Evolutionary conservation across 2,888 invertebrate species (phyloP).

Genomic region (Byasa hedistus): DNA sequence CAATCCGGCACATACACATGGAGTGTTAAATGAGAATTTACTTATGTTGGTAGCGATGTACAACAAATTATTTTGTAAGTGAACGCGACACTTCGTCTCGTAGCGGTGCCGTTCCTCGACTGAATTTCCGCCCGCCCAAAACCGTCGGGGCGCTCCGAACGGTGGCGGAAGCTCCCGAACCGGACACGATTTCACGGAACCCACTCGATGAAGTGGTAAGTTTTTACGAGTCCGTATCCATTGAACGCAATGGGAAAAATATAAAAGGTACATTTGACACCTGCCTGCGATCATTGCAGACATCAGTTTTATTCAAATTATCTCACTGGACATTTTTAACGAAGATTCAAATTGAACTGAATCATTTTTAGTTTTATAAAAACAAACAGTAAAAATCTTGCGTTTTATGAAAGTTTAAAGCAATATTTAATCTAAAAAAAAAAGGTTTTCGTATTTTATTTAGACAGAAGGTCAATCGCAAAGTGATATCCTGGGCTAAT

Average conservation of each 20-base stretch:
- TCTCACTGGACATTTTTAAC: conserved; percentile 11
- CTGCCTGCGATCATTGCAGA: conserved; percentile 59
- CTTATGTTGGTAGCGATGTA: conserved; percentile 58
- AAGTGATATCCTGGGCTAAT: too few relatives aligned
- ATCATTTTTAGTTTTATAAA: background rate
- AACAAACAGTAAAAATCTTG: background rate
- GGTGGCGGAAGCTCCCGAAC: conserved; percentile 38
- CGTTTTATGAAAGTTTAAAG: background rate
- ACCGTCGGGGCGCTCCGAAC: conserved; percentile 50
- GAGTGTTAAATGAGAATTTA: conserved; percentile 45
- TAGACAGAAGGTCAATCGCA: too few relatives aligned
- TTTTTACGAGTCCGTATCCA: conserved; percentile 69
- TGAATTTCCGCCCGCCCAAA: conserved; percentile 68
- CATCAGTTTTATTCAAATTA: conserved; percentile 26
- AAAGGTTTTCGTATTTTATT: too few relatives aligned
- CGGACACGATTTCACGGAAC: conserved; percentile 62
- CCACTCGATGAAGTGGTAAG: conserved; percentile 78
- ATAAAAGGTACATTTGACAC: conserved; percentile 69
- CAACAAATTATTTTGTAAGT: conserved; percentile 41
- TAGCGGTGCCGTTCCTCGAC: conserved; percentile 51
- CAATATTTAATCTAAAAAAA: too few relatives aligned
- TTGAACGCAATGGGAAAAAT: conserved; percentile 64
- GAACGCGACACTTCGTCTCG: conserved; percentile 46
- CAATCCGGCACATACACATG: conserved; percentile 33
- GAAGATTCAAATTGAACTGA: background rate